Base-by-base conservation (phyloP, 2,113 vertebrate genomes). In the Oreochromis niloticus region DNA sequence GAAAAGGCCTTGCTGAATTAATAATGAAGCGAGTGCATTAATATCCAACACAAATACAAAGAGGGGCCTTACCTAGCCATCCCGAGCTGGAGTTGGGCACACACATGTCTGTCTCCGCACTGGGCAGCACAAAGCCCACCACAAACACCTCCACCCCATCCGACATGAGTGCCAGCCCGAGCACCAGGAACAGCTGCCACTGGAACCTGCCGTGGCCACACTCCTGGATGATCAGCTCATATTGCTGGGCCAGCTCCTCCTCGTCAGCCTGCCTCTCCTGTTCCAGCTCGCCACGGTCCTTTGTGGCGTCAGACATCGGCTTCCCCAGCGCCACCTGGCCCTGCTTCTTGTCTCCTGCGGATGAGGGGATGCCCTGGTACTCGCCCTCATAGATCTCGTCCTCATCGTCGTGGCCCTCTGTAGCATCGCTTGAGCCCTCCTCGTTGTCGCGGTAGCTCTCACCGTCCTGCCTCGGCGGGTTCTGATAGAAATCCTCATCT, bases 351-450 rank as follows among this genome's bases (percentile, higher is more conserved):
- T 92, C 93, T 11, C 92, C 94, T 7, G 89, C 92, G 2, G 30
- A 68, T 6, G 63, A 96, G 78, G 99, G 99, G 89, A 99, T 99
- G 82, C 99, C 99, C 92, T 99, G 99, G 92, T 99, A 99, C 52
- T 99, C 99, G 4, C 99, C 99, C 92, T 99, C 99, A 4, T 99
- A 99, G 89, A 99, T 98, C 94, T 99, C 98, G 39, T 99, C 99
- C 43, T 99, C 98, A 17, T 99, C 98, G 61, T 99, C 99, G 3
- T 99, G 99, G 6, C 99, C 99, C 95, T 99, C 99, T 0, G 99
- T 99, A 79, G 97, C 98, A 68, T 99, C 99, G 7, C 99, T 99
- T 83, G 98, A 99, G 71, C 97, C 98, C 90, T 98, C 98, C 16
- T 99, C 98, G 5, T 99, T 98, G 17, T 98, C 97, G 73, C 91